Evolutionary conservation across 2,797 vertebrate species (phyloP), one percentile per base, ranked within the genome.

Genomic region (Pangasius macronema): DNA sequence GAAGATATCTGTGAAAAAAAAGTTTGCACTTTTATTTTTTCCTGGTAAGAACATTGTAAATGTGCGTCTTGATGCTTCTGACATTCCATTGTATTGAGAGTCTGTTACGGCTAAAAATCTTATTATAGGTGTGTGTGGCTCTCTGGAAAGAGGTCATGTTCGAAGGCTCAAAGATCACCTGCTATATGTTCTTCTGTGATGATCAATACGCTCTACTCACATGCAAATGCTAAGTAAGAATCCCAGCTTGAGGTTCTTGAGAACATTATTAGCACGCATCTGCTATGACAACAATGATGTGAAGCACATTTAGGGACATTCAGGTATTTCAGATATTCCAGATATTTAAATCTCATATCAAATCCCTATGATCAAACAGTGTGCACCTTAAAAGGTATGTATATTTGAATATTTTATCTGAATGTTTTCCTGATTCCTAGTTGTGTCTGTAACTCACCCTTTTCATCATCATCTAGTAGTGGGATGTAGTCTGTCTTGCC

Each of bases 401-500:
- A 49, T 2, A n/a, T 49, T 14, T 16, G 46, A 30, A 75, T 49
- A 13, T 42, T 46, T 13, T 27, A 1, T 42, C 10, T 42, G 22
- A 5, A 73, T 13, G 27, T 27, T 13, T 20, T 9, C n/a, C 49
- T 30, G 51, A 39, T 4, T 24, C 33, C 1, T 13, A 9, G 53
- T 39, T 76, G 11, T 22, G 36, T 51, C 18, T 80, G 49, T 42
- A 53, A 77, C 87, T 91, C 89, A 91, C 91, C 89, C 88, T 89
- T 91, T 72, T 59, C 86, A 14, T 96, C 96, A 0, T 96, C 95
- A 20, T 99, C 98, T 93, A 97, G 94, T 61, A 99, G 96, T 0
- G 98, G 98, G 91, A 97, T 94, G 11, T 97, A 99, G 91, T 97
- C 97, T 0, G 96, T 96, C 92, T 98, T 99, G 24, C 95, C 97